phyloP scores from a whole-genome alignment of 35 echinoderm and acorn worm genomes.

The Chiridota heheva region DNA sequence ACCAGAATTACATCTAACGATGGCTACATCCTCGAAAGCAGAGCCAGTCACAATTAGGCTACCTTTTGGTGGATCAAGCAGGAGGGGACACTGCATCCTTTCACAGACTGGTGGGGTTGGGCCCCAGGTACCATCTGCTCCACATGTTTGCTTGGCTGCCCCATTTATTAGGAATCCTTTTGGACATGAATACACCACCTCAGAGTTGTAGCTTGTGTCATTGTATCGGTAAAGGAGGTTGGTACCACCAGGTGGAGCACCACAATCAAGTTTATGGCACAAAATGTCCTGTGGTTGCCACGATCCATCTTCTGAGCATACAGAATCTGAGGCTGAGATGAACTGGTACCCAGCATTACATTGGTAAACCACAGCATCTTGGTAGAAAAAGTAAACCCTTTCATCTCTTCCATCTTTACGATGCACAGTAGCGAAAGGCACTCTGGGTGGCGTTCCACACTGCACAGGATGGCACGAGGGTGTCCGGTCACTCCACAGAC shows the following conservation, averaged over 20 bases:
- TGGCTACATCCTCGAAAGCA: conserved; percentile 8
- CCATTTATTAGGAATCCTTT: conserved; percentile 34
- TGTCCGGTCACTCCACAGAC: conserved; percentile 38
- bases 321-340: neutral
- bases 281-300: neutral
- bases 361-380: conserved; percentile 11
- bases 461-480: conserved; percentile 53
- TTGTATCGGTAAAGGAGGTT: neutral
- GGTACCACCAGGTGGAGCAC: neutral
- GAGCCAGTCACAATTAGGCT: conserved; percentile 1
- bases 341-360: conserved; percentile 25
- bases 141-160: conserved; percentile 4
- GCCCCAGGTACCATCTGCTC: conserved; percentile 30
- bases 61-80: neutral
- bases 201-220: conserved; percentile 4
- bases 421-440: conserved; percentile 5
- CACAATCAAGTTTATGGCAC: conserved; percentile 13
- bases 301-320: conserved; percentile 3
- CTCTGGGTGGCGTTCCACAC: conserved; percentile 52
- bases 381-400: neutral
- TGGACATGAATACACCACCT: conserved; percentile 33
- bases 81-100: conserved; percentile 19
- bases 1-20: conserved; percentile 9
- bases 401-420: neutral
- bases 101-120: conserved; percentile 33